Evolutionary conservation across 2,797 vertebrate species (phyloP).

Genomic region (Trachops cirrhosus): DNA sequence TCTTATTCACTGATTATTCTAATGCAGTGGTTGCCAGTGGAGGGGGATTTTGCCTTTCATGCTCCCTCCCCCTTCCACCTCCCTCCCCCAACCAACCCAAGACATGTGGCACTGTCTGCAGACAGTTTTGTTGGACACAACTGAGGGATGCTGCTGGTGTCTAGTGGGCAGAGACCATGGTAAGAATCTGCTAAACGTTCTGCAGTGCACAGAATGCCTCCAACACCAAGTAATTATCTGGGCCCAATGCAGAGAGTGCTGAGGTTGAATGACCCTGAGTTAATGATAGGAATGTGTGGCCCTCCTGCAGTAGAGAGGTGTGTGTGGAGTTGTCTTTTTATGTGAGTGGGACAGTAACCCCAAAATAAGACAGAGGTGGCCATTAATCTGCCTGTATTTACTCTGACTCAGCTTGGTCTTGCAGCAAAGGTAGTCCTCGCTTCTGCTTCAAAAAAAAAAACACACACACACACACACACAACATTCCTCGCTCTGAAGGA

Average conservation of each 20-base stretch:
- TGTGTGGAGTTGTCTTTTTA: not conserved
- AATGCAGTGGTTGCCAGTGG: not conserved
- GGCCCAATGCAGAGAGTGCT: not conserved
- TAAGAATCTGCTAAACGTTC: not conserved
- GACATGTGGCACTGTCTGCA: not conserved
- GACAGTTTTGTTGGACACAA: not conserved
- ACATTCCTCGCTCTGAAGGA: not conserved
- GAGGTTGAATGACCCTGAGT: not conserved
- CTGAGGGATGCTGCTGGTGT: not conserved
- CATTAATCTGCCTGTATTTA: not conserved
- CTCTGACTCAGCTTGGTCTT: not conserved
- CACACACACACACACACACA: not conserved
- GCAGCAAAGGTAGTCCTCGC: not conserved
- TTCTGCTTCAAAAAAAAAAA: not conserved
- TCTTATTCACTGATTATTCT: not conserved
- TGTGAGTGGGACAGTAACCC: not conserved
- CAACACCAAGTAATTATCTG: not conserved
- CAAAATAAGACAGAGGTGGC: not conserved
- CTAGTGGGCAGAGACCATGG: not conserved
- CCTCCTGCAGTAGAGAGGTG: not conserved
- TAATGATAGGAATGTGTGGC: not conserved
- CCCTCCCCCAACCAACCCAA: not conserved
- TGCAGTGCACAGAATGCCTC: not conserved
- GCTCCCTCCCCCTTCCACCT: too few relatives aligned
- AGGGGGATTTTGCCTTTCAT: not conserved